These are phyloP conservation scores for Rallus limicola DNA, from an alignment of 2,113 vertebrate genomes.

Conservation along the genomic window DNA sequence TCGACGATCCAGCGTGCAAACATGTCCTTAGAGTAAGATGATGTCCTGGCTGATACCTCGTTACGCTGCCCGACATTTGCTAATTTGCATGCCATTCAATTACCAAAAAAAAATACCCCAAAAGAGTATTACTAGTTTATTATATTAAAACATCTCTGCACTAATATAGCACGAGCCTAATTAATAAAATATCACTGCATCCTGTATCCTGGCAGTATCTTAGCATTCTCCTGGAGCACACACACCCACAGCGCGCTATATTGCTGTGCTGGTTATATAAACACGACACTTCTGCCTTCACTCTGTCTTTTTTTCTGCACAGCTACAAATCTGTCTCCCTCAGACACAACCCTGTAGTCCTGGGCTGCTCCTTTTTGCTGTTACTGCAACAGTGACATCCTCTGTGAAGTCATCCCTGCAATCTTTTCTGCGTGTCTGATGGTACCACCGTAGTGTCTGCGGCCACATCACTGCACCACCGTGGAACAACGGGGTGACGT, in stretches of 20 bases:
- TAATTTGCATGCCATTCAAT: not conserved
- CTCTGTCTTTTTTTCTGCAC: conserved; percentile 12
- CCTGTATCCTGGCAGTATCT: conserved; percentile 25
- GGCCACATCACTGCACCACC: not conserved
- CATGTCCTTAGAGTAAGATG: not conserved
- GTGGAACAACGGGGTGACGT: not conserved
- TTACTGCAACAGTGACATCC: conserved; percentile 23
- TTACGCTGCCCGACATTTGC: not conserved
- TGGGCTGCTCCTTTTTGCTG: conserved; percentile 29
- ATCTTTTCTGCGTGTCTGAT: not conserved
- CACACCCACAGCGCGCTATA: conserved; percentile 49
- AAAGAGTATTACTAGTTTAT: conserved; percentile 1
- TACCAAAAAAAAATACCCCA: not conserved
- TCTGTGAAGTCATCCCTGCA: not conserved
- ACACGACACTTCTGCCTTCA: not conserved
- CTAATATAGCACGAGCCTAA: not conserved
- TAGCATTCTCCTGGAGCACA: conserved; percentile 33
- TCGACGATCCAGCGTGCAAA: not conserved
- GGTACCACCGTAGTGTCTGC: not conserved
- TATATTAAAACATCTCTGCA: not conserved
- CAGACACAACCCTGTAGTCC: conserved; percentile 4
- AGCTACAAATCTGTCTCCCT: conserved; percentile 42
- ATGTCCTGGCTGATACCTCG: not conserved
- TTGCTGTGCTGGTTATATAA: conserved; percentile 54
- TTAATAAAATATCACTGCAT: conserved; percentile 40